Base-by-base conservation (phyloP, 2,888 invertebrate species). In the Diadegma fenestrale region DNA sequence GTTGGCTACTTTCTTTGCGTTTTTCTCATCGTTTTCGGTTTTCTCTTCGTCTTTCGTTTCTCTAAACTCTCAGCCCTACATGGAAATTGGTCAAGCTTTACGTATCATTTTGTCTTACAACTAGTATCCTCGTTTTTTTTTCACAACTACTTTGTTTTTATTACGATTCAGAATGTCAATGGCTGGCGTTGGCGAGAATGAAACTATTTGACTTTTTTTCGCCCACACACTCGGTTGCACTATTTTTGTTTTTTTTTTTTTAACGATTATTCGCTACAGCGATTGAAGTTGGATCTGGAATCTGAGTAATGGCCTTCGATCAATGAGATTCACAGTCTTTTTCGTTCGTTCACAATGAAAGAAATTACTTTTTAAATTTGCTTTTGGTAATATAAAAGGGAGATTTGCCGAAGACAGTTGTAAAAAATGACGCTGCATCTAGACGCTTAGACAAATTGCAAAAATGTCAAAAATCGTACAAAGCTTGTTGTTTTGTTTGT, bases 51-150 rank as follows among this genome's bases (percentile, higher is more conserved):
- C 45, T 45, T 66, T 61, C 66, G 43, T 82, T 84, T 19, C 8
- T 58, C n/a, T 22, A 87, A 87, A 82, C 77, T 86, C 75, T 86
- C 76, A 77, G 87, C 80, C 79, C 86, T 89, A 88, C 85, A 84
- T 83, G 85, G 90, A 89, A 90, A 89, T 90, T 90, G 89, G 89
- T 90, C 89, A 90, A 91, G 88, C 88, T 84, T 68, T 85, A 88
- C 43, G 85, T 79, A 76, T 61, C 41, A 61, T 76, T 76, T 64
- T 83, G 61, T 73, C 19, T 48, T 58, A 72, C 45, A 48, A 54
- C 37, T 41, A 22, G 12, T 10, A 80, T 63, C 45, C 61, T 45
- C 33, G 43, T 43, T 54, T 77, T 68, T n/a, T 7, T 17, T 77
- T 12, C 12, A 69, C 33, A 8, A 10, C 48, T 69, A 69, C 48